Conservation (phyloP, 1,140 invertebrate genomes). For the Brachystomella parvula region DNA sequence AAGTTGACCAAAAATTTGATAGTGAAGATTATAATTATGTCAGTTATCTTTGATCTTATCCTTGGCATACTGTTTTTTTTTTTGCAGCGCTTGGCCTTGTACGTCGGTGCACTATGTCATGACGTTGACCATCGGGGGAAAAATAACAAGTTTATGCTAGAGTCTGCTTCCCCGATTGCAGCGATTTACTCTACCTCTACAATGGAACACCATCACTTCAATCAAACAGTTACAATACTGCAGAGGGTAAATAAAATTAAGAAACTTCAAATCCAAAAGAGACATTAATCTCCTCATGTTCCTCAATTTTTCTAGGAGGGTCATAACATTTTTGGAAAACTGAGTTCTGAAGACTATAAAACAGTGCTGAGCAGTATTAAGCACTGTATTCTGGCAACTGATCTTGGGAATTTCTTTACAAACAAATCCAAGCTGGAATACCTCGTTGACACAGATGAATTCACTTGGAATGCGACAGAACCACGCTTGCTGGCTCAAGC, state of each 20-base stretch:
- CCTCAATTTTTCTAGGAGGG: constrained; percentile 4
- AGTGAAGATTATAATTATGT: not conserved
- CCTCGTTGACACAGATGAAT: constrained; percentile 50
- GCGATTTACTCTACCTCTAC: constrained; percentile 73
- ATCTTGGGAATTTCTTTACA: constrained; percentile 68
- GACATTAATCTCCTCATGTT: not conserved
- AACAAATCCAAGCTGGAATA: constrained; percentile 58
- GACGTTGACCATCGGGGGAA: constrained; percentile 77
- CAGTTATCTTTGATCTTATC: not conserved
- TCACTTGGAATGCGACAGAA: constrained; percentile 54
- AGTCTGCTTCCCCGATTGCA: constrained; percentile 67
- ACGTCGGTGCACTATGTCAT: constrained; percentile 70
- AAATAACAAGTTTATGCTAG: constrained; percentile 75
- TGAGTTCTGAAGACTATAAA: constrained; percentile 66
- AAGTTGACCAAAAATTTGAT: not conserved
- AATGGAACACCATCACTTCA: constrained; percentile 80
- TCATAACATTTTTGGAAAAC: constrained; percentile 64
- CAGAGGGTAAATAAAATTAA: constrained; percentile 53
- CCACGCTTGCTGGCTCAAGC: constrained; percentile 58
- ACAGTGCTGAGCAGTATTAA: constrained; percentile 62
- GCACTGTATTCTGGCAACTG: constrained; percentile 74
- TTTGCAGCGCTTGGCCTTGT: constrained; percentile 61
- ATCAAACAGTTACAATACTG: constrained; percentile 73
- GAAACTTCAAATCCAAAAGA: not conserved
- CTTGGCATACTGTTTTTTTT: not conserved